Evolutionary conservation across 2,888 invertebrate species (phyloP), one percentile per base, ranked within the genome.

Genomic region (Teinopalpus imperialis): DNA sequence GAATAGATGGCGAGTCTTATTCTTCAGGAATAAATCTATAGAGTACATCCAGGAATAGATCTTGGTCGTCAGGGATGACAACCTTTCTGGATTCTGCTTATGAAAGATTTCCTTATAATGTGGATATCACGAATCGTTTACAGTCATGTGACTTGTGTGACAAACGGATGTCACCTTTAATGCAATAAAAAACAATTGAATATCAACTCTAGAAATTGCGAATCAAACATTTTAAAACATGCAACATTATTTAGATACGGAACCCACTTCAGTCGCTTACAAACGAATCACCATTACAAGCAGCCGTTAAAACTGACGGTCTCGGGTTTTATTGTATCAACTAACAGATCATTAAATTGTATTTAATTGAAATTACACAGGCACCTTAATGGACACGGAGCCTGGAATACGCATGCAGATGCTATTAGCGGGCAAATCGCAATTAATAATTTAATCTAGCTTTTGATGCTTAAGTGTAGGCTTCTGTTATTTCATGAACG

Each of bases 371-470:
- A 26, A 44, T 27, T 44, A 39, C 44, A 8, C n/a, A 32, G 32
- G 6, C 7, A 3, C 9, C 23, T 29, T 36, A 36, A 43, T 43
- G 23, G 16, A n/a, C 14, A 10, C 35, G 2, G 35, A 29, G 35
- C 3, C 3, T 13, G 35, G 40, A 9, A 30, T 43, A 36, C 13
- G 12, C 27, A 16, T 23, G 35, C 29, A 23, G 29, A 21, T 10
- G 32, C 44, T 16, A 44, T 44, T 37, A 44, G 13, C 7, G 5
- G 31, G 26, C 37, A 27, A 32, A 39, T 39, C 13, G 26, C 32
- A 44, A 39, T 39, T 37, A 44, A 44, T 44, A 44, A 44, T 44
- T 44, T 37, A 37, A 44, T 44, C 24, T 31, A 4, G 18, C 18
- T 18, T 10, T 26, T 8, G 7, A 2, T 39, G n/a, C n/a, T 29